A percentile compares a stretch with the other conserved stretches of the same genome.
Evolutionary conservation across 2,113 vertebrate genomes (phyloP).

Genomic region (Camelus bactrianus): DNA sequence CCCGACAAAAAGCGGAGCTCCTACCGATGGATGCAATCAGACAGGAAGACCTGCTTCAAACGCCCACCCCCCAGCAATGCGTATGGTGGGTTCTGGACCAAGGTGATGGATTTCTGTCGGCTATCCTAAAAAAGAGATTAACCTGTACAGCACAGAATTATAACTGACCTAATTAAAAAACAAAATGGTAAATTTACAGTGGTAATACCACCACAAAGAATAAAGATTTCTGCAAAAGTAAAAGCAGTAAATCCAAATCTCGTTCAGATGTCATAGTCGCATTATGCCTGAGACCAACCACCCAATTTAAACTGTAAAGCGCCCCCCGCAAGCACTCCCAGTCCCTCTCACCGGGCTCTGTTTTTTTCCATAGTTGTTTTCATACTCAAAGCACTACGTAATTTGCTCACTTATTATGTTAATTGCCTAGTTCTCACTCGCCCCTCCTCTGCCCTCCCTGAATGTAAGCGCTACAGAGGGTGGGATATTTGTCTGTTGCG

Average conservation of each 20-base stretch:
- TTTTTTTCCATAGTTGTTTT: not conserved
- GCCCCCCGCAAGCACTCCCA: too few species aligned
- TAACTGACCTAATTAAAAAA: not conserved
- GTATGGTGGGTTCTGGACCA: not conserved
- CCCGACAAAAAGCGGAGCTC: not conserved
- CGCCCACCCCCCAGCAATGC: not conserved
- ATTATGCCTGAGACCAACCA: not conserved
- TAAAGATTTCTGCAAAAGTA: constrained; percentile 14
- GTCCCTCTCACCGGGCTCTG: not conserved
- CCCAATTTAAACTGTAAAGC: not conserved
- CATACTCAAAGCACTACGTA: not conserved
- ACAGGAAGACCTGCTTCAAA: not conserved
- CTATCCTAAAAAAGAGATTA: not conserved
- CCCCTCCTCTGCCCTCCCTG: not conserved
- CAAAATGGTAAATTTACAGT: not conserved
- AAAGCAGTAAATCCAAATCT: not conserved
- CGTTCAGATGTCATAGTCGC: not conserved
- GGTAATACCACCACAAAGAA: not conserved
- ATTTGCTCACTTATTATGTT: not conserved
- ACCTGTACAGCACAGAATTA: not conserved
- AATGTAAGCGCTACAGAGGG: not conserved
- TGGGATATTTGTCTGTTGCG: not conserved
- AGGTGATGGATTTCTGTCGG: not conserved
- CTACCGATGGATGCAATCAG: rapidly evolving
- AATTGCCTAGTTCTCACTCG: not conserved